Evolutionary conservation across 2,113 vertebrate species (phyloP).

Genomic region (Campylomormyrus numenius): DNA sequence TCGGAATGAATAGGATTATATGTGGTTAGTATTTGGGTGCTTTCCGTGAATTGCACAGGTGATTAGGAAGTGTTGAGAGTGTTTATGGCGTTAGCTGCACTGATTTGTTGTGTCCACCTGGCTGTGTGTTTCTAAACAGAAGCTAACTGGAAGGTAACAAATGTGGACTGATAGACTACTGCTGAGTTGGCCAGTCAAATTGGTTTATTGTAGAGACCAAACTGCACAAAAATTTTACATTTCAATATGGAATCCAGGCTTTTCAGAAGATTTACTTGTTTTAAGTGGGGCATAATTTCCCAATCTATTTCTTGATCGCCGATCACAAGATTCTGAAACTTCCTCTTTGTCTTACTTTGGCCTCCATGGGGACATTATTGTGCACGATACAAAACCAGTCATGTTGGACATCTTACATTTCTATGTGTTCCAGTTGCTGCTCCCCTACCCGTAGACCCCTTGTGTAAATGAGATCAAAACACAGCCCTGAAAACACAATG

Average conservation of each 20-base stretch:
- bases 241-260: background rate
- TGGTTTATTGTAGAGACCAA: background rate
- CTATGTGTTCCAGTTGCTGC: conserved; percentile 20
- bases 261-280: background rate
- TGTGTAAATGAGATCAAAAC: conserved; percentile 39
- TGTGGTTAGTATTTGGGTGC: background rate
- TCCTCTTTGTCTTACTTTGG: conserved; percentile 11
- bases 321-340: conserved; percentile 23
- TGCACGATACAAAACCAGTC: conserved; percentile 31
- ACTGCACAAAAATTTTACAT: background rate
- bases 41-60: background rate
- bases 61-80: background rate
- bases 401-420: conserved; percentile 22
- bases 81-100: background rate
- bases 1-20: background rate
- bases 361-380: conserved; percentile 26
- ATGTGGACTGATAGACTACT: background rate
- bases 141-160: background rate
- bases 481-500: conserved; percentile 39
- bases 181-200: background rate
- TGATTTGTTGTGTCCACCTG: background rate
- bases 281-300: background rate
- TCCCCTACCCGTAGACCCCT: conserved; percentile 21
- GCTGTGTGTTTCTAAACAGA: background rate
- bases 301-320: background rate